Evolutionary conservation across 2,888 invertebrate genomes (phyloP), one percentile per base, ranked within the genome.

Genomic region (Sylvicola fuscatus): DNA sequence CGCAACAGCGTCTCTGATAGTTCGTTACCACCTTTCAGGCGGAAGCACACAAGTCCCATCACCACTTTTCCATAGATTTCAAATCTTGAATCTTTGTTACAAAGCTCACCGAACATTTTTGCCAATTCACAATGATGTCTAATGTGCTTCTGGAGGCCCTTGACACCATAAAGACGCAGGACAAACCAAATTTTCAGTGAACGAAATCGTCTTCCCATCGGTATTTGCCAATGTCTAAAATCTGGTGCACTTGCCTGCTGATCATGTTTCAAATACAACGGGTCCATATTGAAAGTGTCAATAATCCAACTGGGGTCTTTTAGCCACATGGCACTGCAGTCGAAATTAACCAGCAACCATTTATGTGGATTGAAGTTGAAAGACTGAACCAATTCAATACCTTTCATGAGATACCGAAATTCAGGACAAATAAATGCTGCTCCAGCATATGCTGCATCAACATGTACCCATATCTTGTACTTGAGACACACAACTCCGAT

Each of bases 361-460:
- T 99, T 98, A 59, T 97, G 97, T 0, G 98, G 97, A 55, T 99
- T 98, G 52, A 97, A 93, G 58, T 97, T 95, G 56, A 97, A 93
- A 0, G 95, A 97, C 50, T 92, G 84, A 0, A 90, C 93, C 39
- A 72, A 70, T 58, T 98, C 82, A 5, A 86, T 57, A 15, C 89
- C 89, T 45, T 77, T 74, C 77, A 93, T 82, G 15, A 89, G 62
- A 50, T 86, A 73, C 30, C 92, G 77, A 58, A 81, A 92, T 61
- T 98, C 98, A 1, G 93, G 93, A 48, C 98, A 98, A 44, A 98
- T 83, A 54, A 99, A 89, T 1, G 97, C 81, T 0, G 89, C 84
- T 7, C 82, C 97, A 1, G 95, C 95, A 54, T 97, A 97, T 1
- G 95, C 93, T 0, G 93, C 95, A 53, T 97, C 97, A 3, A 97